Conservation (phyloP, 2,797 vertebrate species). For the Peromyscus attwateri region DNA sequence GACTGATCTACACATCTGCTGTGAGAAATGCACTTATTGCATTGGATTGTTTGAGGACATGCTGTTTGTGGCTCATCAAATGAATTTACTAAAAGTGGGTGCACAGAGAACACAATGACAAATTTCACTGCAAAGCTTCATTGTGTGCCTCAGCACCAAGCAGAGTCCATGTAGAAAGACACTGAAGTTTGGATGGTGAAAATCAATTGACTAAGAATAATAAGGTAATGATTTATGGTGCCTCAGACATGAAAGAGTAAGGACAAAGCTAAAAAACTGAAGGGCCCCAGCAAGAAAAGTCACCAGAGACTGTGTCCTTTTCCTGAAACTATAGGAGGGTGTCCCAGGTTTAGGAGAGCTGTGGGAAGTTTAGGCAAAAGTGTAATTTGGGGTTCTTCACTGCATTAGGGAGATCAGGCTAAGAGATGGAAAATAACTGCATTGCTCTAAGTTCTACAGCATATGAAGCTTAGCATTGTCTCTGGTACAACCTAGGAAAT, state of each 20-base stretch:
- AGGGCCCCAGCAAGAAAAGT: neutral
- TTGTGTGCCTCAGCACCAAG: neutral
- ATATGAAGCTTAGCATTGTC: neutral
- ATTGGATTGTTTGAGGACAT: neutral
- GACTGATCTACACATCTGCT: neutral
- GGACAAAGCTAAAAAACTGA: neutral
- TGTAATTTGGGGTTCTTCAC: neutral
- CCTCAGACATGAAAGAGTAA: neutral
- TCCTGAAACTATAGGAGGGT: no score
- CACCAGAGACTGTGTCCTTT: no score
- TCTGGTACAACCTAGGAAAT: neutral
- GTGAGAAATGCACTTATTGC: neutral
- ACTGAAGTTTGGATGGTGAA: neutral
- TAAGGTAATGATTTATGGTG: no score
- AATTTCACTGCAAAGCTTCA: neutral
- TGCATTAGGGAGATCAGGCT: no score
- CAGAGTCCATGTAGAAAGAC: neutral
- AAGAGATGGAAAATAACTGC: neutral
- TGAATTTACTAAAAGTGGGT: neutral
- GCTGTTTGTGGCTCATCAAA: neutral
- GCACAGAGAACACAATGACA: neutral
- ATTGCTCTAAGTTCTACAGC: no score
- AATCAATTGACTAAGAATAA: neutral
- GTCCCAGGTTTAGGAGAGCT: neutral
- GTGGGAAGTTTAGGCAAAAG: neutral